Evolutionary conservation across 2,797 vertebrate species (phyloP), one percentile per base, ranked within the genome.

Genomic region (Bryconaethiops microstoma): DNA sequence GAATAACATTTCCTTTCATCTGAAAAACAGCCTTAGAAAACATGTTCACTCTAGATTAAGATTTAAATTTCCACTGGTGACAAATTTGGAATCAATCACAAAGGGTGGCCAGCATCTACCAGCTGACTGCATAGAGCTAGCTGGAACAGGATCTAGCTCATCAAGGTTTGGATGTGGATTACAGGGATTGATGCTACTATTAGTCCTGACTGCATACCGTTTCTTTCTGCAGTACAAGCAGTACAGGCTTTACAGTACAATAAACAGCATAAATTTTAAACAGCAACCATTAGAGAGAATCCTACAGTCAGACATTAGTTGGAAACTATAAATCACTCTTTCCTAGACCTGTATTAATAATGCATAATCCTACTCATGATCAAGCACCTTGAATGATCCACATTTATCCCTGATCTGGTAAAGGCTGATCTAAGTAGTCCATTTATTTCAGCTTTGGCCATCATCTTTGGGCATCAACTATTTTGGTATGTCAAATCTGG

Each of bases 11-110:
- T 62, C 57, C 39, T 79, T 74, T 78, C 17, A 78, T 82, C 55
- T 69, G 77, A 72, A 78, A n/a, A 86, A 81, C 81, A 81, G 80
- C 55, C 68, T 86, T 86, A 82, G 25, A 86, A 79, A 84, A 86
- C 65, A 76, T 7, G 59, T 48, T 74, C 57, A 77, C 75, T 71
- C 14, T 79, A 64, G 35, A 35, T 25, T 52, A 72, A 59, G 35
- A 82, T 25, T 14, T 67, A 6, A 72, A 80, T 71, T 52, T 84
- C 68, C 54, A 60, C 50, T 52, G 55, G 71, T 54, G 40, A 65
- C 29, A 65, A 82, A 68, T 71, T 16, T 59, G 65, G 50, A 64
- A 64, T 64, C 9, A 23, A 67, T 42, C 52, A 52, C 8, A 54
- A 40, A 7, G 79, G 13, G 42, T 54, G 55, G 54, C 7, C 40